phyloP scores from a whole-genome alignment of 2,797 vertebrate species.

The Tokudaia tokunoshimensis region DNA sequence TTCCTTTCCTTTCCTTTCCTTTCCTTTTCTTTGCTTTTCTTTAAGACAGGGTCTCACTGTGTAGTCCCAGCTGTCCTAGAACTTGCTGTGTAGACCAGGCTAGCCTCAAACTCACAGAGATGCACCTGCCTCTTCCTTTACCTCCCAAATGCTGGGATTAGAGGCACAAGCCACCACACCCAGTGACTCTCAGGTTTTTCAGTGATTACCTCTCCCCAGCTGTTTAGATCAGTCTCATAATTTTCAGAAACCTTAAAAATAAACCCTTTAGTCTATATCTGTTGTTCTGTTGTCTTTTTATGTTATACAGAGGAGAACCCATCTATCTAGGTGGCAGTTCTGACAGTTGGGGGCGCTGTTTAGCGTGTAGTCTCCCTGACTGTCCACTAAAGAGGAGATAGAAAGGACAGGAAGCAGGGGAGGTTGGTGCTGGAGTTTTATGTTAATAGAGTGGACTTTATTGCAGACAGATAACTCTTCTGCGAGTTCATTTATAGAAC shows the following conservation, averaged over 20 bases:
- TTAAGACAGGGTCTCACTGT: neutral
- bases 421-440: neutral
- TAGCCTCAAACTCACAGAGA: neutral
- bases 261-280: neutral
- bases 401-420: neutral
- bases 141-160: neutral
- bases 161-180: neutral
- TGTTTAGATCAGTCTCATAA: neutral
- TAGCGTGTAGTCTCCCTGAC: neutral
- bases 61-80: neutral
- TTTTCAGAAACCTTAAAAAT: constrained; percentile 47
- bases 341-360: neutral
- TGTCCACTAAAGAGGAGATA: neutral
- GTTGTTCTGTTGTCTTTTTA: neutral
- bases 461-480: constrained; percentile 52
- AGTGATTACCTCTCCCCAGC: neutral
- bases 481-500: constrained; percentile 69
- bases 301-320: neutral
- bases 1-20: neutral
- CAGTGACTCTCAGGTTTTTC: neutral
- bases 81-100: neutral
- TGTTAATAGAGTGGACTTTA: constrained; percentile 35
- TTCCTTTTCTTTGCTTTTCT: neutral
- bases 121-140: neutral
- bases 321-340: neutral